phyloP scores from a whole-genome alignment of 2,888 invertebrate species.

The Sclerodermus sp. region DNA sequence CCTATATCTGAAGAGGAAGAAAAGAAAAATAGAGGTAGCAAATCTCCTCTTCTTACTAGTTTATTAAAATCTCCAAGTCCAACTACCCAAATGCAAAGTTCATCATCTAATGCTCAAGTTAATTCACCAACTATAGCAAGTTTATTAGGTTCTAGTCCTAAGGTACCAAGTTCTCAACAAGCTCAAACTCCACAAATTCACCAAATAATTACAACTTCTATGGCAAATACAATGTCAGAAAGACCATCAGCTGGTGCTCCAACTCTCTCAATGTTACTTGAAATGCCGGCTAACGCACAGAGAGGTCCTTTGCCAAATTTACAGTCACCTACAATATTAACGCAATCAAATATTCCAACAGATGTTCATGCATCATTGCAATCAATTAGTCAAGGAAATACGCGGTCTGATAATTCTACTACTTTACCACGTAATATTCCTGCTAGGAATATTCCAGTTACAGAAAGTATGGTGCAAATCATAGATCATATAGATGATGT shows the following conservation, averaged over 20 bases:
- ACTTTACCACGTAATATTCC: conserved; percentile 19
- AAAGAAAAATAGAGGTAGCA: conserved; percentile 43
- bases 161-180: conserved; percentile 43
- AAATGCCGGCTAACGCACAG: conserved; percentile 55
- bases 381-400: conserved; percentile 14
- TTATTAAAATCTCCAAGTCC: conserved; percentile 74
- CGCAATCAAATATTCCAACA: conserved; percentile 25
- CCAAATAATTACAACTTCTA: conserved; percentile 59
- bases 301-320: conserved; percentile 37
- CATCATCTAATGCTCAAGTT: conserved; percentile 52
- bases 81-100: conserved; percentile 49
- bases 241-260: conserved; percentile 73
- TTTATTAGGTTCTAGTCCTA: conserved; percentile 58
- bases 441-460: conserved; percentile 33
- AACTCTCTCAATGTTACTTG: conserved; percentile 74
- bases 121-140: conserved; percentile 62
- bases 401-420: conserved; percentile 15
- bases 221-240: conserved; percentile 51
- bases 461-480: conserved; percentile 48
- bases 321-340: conserved; percentile 21
- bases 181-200: conserved; percentile 60
- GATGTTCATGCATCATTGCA: conserved; percentile 24
- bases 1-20: conserved; percentile 47
- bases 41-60: conserved; percentile 75
- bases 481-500: conserved; percentile 52